Evolutionary conservation across 1,140 invertebrate genomes (phyloP).

Genomic region (Pseudomyrmex dendroicus): DNA sequence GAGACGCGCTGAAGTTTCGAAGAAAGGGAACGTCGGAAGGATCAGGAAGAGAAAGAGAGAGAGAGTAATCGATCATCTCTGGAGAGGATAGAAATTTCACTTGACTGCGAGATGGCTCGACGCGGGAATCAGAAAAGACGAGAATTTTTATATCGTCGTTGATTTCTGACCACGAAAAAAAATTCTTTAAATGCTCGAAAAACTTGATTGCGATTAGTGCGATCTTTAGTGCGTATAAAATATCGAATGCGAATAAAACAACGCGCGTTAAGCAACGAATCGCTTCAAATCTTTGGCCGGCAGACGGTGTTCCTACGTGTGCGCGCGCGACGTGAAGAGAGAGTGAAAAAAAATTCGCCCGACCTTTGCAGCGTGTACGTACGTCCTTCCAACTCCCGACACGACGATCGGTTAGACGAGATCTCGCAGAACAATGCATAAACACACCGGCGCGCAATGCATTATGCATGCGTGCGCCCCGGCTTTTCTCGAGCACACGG

Average conservation of each 20-base stretch:
- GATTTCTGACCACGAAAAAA: background rate
- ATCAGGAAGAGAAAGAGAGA: background rate
- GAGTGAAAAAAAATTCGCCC: slow-evolving; percentile 5
- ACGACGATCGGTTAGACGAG: background rate
- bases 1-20: slow-evolving; percentile 25
- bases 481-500: slow-evolving; percentile 69
- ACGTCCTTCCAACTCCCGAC: slow-evolving; percentile 42
- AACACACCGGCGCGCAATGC: slow-evolving; percentile 73
- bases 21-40: slow-evolving; percentile 28
- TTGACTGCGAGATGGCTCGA: slow-evolving; percentile 6
- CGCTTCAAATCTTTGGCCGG: background rate
- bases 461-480: slow-evolving; percentile 79
- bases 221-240: too few relatives aligned
- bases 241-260: too few relatives aligned
- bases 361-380: slow-evolving; percentile 16
- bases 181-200: background rate
- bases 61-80: slow-evolving; percentile 38
- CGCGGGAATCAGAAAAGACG: slow-evolving; percentile 18
- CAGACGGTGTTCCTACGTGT: background rate
- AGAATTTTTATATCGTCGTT: background rate
- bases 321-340: background rate
- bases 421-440: slow-evolving; percentile 73
- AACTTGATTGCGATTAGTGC: too few relatives aligned
- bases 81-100: slow-evolving; percentile 38
- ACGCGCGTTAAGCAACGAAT: background rate